Base-by-base conservation (phyloP, 2,888 invertebrate species). In the Gisinianus flammeolus region DNA sequence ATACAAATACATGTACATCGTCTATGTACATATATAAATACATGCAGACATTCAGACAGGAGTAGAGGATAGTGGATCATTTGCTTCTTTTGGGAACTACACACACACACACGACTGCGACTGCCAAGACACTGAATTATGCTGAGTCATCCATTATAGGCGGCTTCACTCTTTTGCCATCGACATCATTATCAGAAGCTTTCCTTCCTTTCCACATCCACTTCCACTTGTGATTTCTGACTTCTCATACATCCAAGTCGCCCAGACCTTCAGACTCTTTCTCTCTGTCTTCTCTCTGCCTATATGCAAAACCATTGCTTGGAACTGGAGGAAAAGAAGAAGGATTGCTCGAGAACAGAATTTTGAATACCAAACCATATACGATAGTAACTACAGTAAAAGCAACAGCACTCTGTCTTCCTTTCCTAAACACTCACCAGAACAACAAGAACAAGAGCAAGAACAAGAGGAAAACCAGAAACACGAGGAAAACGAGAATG, bases 61-160 rank as follows among this genome's bases (percentile, higher is more conserved):
- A 44, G 44, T 16, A 12, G 62, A 62, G 62, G 26, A 58, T 58
- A 62, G 30, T 58, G 58, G 72, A 72, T 52, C 44, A 52, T 64
- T 58, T 33, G 33, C 35, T 33, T 28, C 44, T 44, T 44, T 28
- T 62, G 62, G 62, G 8, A 2, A 44, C 44, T 44, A 6, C 44
- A 44, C 3, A 4, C 44, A n/a, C 19, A 19, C 8, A 44, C 8
- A 4, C 44, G 12, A 6, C 44, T 2, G 44, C 19, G 44, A 26
- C 22, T 78, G 72, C 69, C 58, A 81, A 82, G 83, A 83, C 83
- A 83, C 66, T 82, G 82, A 83, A 82, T 83, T 80, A 83, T 83
- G 82, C 81, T 78, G 79, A 83, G 80, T 83, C 83, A 83, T 83
- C 83, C 79, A 82, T 83, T 81, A 81, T 77, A 76, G 76, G 71